Percentiles rank a stretch among this genome's conserved stretches.
These are phyloP conservation scores for Lasioglossum albipes DNA, from an alignment of 1,140 invertebrate species.

Conservation along the genomic window DNA sequence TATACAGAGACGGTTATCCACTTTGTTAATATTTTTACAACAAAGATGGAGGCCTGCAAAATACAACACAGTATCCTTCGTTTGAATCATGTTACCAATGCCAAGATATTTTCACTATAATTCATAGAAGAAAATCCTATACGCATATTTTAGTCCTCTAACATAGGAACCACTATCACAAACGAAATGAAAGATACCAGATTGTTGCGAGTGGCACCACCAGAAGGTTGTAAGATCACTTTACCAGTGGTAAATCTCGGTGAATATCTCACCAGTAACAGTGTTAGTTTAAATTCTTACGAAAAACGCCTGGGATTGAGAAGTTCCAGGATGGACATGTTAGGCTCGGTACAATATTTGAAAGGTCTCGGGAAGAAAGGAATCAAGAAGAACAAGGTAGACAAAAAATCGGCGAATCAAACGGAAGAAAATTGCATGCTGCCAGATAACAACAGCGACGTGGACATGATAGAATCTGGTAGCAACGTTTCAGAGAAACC, in stretches of 20 bases:
- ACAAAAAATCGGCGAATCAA: constrained; percentile 67
- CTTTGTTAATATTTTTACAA: constrained; percentile 88
- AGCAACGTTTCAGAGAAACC: constrained; percentile 63
- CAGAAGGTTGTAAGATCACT: constrained; percentile 82
- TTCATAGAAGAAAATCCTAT: constrained; percentile 40
- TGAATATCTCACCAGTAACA: constrained; percentile 87
- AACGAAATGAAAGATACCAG: constrained; percentile 60
- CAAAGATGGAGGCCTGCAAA: constrained; percentile 86
- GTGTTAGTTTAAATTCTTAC: constrained; percentile 87
- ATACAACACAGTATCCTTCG: constrained; percentile 82
- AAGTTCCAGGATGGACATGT: constrained; percentile 74
- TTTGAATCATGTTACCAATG: neutral
- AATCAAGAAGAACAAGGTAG: constrained; percentile 75
- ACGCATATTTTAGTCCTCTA: constrained; percentile 56
- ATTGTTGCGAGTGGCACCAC: constrained; percentile 79
- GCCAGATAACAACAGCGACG: constrained; percentile 74
- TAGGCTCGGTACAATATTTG: constrained; percentile 75
- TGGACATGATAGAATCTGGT: constrained; percentile 71
- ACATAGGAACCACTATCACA: constrained; percentile 47
- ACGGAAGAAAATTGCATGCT: constrained; percentile 62
- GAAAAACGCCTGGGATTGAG: constrained; percentile 84
- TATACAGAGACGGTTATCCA: constrained; percentile 87
- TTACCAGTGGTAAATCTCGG: constrained; percentile 86
- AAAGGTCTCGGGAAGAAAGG: constrained; percentile 76
- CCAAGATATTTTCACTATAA: constrained; percentile 27